phyloP scores from a whole-genome alignment of 2,113 vertebrate species.

The Cricetomys ansorgei region DNA sequence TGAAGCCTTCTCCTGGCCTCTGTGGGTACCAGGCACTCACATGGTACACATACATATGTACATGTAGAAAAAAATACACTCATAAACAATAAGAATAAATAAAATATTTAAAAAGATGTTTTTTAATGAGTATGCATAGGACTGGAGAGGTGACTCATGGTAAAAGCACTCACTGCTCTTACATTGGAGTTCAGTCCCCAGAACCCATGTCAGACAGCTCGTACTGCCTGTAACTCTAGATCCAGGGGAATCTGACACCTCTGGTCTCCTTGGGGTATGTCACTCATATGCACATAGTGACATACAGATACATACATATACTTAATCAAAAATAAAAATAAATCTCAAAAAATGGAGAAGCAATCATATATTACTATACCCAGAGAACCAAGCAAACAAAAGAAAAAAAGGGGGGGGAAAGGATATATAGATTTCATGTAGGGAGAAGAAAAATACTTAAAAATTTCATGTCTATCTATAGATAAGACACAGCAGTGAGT shows the following conservation, averaged over 20 bases:
- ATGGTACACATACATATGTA: background rate
- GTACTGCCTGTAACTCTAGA: background rate
- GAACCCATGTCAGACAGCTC: background rate
- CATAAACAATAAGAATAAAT: background rate
- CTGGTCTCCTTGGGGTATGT: background rate
- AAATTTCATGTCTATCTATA: background rate
- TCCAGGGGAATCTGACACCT: background rate
- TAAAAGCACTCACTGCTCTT: background rate
- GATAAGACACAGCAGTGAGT: background rate
- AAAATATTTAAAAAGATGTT: background rate
- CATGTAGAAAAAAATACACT: background rate
- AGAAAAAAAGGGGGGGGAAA: background rate
- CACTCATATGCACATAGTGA: background rate
- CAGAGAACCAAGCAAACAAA: background rate
- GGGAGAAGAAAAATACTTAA: background rate
- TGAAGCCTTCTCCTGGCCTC: background rate
- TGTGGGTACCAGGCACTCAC: background rate
- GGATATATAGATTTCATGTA: background rate
- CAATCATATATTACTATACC: background rate
- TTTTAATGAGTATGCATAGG: background rate
- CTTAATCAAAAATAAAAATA: background rate
- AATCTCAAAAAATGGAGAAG: background rate
- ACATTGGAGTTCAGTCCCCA: background rate
- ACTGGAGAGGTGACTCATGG: background rate
- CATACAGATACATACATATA: background rate